These are phyloP conservation scores for Paramormyrops hopkinsi DNA, from an alignment of 2,797 vertebrate genomes.

Conservation along the genomic window DNA sequence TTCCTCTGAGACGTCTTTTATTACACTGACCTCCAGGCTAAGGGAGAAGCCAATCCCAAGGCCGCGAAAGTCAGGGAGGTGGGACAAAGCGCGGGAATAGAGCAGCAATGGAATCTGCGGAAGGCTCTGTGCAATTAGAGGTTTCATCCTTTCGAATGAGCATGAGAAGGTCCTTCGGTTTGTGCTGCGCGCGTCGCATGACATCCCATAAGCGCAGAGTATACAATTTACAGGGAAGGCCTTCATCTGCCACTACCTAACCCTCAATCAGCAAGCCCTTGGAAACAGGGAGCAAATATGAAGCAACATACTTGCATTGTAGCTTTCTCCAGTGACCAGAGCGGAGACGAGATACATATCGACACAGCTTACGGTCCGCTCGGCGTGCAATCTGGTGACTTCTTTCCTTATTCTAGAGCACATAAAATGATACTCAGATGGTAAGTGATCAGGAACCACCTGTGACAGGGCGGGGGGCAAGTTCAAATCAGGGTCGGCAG, in stretches of 20 bases:
- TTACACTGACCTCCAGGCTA: constrained; percentile 10
- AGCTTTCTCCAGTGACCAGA: background rate
- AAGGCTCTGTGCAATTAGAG: constrained; percentile 14
- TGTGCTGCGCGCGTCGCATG: background rate
- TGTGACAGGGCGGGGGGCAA: background rate
- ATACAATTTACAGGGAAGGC: constrained; percentile 9
- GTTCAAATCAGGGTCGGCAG: background rate
- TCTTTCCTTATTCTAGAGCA: background rate
- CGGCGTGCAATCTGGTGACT: background rate
- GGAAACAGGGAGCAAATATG: background rate
- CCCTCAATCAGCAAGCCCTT: background rate
- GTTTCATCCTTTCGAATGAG: background rate
- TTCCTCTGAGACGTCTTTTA: background rate
- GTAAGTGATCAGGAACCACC: background rate
- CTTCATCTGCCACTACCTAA: background rate
- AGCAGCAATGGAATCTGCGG: background rate
- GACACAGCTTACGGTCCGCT: background rate
- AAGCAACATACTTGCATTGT: background rate
- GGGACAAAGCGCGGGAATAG: background rate
- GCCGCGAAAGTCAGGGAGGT: background rate
- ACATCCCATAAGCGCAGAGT: background rate
- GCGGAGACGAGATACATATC: background rate
- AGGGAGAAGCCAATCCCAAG: background rate
- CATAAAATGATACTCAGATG: background rate
- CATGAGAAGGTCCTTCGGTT: background rate